A percentile compares a stretch with the other conserved stretches of the same genome.
These are phyloP conservation scores for Acanthopagrus latus DNA, from an alignment of 2,797 vertebrate genomes.

Conservation along the genomic window DNA sequence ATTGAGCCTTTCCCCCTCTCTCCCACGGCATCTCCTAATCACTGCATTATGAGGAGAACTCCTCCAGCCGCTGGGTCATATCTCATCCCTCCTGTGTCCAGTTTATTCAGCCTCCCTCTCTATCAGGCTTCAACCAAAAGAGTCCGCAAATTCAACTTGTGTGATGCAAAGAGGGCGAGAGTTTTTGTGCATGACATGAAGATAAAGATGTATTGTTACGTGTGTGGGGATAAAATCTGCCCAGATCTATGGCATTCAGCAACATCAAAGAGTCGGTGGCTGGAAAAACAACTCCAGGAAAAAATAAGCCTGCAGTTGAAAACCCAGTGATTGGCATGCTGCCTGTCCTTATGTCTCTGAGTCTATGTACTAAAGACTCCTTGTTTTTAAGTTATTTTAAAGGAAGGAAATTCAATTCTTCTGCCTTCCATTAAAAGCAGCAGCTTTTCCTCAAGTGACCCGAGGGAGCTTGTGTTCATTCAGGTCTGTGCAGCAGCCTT, in stretches of 20 bases:
- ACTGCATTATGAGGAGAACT: constrained; percentile 49
- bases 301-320: constrained; percentile 19
- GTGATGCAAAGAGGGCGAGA: background rate
- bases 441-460: constrained; percentile 39
- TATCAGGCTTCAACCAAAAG: constrained; percentile 20
- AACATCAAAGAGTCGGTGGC: constrained; percentile 30
- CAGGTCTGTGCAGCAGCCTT: constrained; percentile 21
- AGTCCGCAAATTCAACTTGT: constrained; percentile 8
- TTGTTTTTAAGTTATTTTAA: constrained; percentile 32
- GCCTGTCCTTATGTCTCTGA: background rate
- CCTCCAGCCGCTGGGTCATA: constrained; percentile 15
- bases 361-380: background rate
- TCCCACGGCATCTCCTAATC: constrained; percentile 58
- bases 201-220: constrained; percentile 14
- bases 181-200: constrained; percentile 6
- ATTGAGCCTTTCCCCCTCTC: constrained; percentile 29
- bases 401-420: constrained; percentile 10
- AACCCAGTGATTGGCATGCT: background rate
- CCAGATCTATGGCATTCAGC: constrained; percentile 1
- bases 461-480: constrained; percentile 10
- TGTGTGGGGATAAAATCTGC: constrained; percentile 22
- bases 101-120: constrained; percentile 33
- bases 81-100: constrained; percentile 33
- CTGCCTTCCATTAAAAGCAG: constrained; percentile 2
- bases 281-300: constrained; percentile 33